Percentiles rank a stretch among this genome's conserved stretches.
Evolutionary conservation across 64 coral and sea anemone species (phyloP).

Genomic region (Stichodactyla mertensii): DNA sequence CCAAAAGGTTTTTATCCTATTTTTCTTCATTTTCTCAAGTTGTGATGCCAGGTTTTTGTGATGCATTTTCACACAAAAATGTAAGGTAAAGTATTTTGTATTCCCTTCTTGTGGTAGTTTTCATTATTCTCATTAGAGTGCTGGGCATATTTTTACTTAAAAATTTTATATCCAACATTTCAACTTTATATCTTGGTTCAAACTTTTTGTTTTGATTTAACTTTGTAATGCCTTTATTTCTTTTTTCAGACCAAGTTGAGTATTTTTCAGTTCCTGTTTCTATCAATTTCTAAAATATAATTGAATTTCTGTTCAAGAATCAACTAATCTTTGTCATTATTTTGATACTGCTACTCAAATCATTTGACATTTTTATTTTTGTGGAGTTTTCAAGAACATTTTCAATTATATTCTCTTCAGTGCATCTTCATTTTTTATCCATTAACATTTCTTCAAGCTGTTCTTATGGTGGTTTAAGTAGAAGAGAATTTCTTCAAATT

Average conservation of each 20-base stretch:
- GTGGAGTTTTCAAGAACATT: no score
- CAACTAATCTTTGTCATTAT: not conserved
- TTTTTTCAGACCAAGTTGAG: slow-evolving; percentile 26
- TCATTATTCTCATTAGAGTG: not conserved
- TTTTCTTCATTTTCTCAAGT: not conserved
- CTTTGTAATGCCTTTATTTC: not conserved
- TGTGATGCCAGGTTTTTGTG: not conserved
- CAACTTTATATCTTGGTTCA: not conserved
- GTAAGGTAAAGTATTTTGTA: not conserved
- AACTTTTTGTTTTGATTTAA: not conserved
- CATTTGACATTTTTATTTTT: no score
- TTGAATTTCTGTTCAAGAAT: not conserved
- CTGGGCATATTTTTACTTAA: not conserved
- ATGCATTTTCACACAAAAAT: not conserved
- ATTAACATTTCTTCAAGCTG: no score
- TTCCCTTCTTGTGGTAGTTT: not conserved
- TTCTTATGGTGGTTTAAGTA: no score
- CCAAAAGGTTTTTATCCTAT: not conserved
- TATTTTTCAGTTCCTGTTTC: not conserved
- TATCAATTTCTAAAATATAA: not conserved
- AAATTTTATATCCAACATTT: not conserved
- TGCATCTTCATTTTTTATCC: no score
- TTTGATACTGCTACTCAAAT: no score
- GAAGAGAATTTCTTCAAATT: no score
- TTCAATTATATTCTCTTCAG: no score